A percentile compares a stretch with the other conserved stretches of the same genome.
Evolutionary conservation across 1,140 invertebrate genomes (phyloP).

Genomic region (Drosophila insularis): DNA sequence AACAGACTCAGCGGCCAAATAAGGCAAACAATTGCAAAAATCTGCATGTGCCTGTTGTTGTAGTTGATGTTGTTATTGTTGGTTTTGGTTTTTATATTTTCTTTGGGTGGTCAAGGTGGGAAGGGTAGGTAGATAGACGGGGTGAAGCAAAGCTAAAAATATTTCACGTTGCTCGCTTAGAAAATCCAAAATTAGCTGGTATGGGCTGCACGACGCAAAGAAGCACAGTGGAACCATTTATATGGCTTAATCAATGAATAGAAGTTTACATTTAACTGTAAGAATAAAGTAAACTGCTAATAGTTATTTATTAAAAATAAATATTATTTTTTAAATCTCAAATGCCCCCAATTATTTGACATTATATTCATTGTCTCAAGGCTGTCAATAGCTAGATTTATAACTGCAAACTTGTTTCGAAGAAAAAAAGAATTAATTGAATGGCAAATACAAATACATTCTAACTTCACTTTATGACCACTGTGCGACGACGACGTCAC

Average conservation of each 20-base stretch:
- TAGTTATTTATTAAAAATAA: no score
- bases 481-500: constrained; percentile 46
- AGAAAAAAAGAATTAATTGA: background rate
- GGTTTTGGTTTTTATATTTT: background rate
- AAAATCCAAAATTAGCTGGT: constrained; percentile 77
- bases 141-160: constrained; percentile 64
- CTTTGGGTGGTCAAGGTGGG: constrained; percentile 23
- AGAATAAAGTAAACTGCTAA: no score
- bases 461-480: background rate
- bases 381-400: background rate
- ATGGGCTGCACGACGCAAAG: constrained; percentile 47
- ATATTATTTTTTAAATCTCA: no score
- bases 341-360: no score
- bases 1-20: constrained; percentile 63
- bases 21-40: constrained; percentile 79
- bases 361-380: no score
- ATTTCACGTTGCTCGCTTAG: constrained; percentile 70
- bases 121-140: constrained; percentile 17
- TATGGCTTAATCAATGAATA: background rate
- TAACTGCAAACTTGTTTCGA: background rate
- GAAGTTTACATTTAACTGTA: no score
- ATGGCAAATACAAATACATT: background rate
- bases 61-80: constrained; percentile 20
- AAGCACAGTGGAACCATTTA: constrained; percentile 24
- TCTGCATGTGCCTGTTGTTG: constrained; percentile 63